phyloP scores from a whole-genome alignment of 1,140 invertebrate species.

The Gerris buenoi region DNA sequence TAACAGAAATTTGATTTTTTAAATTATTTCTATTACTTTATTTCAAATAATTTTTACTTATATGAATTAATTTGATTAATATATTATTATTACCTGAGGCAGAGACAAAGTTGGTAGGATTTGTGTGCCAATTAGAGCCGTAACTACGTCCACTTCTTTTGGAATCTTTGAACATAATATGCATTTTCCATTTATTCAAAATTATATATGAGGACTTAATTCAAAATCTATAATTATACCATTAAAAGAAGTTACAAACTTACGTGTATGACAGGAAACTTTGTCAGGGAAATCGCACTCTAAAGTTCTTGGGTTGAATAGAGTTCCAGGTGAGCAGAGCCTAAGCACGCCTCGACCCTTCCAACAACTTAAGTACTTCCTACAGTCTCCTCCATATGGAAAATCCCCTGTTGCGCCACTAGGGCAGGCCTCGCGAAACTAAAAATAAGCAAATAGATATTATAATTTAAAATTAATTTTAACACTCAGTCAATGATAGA shows the following conservation, averaged over 20 bases:
- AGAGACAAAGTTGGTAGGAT: neutral
- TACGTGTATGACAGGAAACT: constrained; percentile 34
- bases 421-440: neutral
- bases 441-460: no score
- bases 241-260: neutral
- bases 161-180: no score
- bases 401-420: constrained; percentile 36
- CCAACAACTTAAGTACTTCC: constrained; percentile 51
- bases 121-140: neutral
- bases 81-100: no score
- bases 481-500: no score
- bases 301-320: constrained; percentile 43
- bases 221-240: no score
- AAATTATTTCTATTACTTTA: neutral
- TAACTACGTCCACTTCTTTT: neutral
- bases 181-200: no score
- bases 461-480: no score
- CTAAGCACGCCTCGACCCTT: constrained; percentile 40
- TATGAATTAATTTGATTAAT: neutral
- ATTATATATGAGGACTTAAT: no score
- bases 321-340: constrained; percentile 44
- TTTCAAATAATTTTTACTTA: neutral
- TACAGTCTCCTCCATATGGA: constrained; percentile 43
- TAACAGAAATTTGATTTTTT: neutral
- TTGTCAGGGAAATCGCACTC: constrained; percentile 48